Evolutionary conservation across 2,888 invertebrate species (phyloP), one percentile per base, ranked within the genome.

Genomic region (Polymixis lichenea): DNA sequence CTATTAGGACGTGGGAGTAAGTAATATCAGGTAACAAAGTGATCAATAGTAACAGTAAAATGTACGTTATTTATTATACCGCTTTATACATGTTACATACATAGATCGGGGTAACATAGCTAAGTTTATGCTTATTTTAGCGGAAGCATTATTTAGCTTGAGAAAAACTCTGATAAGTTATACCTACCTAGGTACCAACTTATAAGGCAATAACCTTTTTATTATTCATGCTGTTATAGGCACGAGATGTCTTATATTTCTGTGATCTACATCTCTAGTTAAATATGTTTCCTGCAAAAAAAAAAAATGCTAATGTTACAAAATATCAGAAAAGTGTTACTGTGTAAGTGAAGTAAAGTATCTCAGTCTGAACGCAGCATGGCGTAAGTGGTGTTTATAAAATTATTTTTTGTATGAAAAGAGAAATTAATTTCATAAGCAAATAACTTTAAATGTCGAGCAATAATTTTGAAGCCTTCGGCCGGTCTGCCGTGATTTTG

Each of bases 401-500:
- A 87, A 82, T 78, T 87, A 83, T 80, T 87, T 88, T 83, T 89
- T 87, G 87, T 88, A 86, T 87, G 84, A 75, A 83, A 83, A 83
- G 82, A 86, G 62, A 85, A 76, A 84, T 86, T 85, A 86, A 83
- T 87, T 85, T 82, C 83, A 84, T 89, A 82, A 87, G 89, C 88
- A 86, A 91, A 87, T 90, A 90, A 91, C 78, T 88, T 77, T 80
- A 72, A 92, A 92, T 88, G 87, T 90, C 81, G 85, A 95, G 95
- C 95, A 95, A 95, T 95, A 95, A 93, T 93, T 92, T 92, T 82
- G 84, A 90, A 91, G 94, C 94, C 94, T 95, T 94, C 78, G 87
- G 93, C 93, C 94, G 95, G 94, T 93, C 95, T 93, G 94, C 83
- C 82, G 86, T 87, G 83, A 81, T 85, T 88, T 78, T 84, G 81